Percentiles rank a stretch among this genome's conserved stretches.
Conservation (phyloP, 2,113 vertebrate genomes). For the Sebastes fasciatus region DNA sequence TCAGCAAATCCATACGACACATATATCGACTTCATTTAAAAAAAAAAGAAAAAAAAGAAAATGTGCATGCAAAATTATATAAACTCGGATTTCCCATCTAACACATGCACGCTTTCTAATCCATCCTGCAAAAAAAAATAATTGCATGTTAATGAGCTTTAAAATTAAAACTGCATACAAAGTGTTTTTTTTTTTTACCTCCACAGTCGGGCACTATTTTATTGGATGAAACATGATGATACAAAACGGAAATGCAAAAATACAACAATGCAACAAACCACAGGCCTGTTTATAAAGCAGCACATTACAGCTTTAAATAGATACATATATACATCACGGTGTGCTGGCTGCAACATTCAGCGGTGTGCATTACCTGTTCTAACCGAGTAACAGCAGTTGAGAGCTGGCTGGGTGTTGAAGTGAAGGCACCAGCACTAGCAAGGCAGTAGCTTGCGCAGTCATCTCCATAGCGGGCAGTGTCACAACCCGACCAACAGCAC, state of each 20-base stretch:
- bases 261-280: constrained; percentile 7
- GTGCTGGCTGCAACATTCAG: neutral
- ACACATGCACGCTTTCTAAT: neutral
- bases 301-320: neutral
- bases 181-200: neutral
- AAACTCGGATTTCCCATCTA: neutral
- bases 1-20: constrained; percentile 52
- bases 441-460: constrained; percentile 99
- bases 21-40: constrained; percentile 11
- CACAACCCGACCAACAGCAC: constrained; percentile 99
- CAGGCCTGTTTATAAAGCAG: neutral
- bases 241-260: constrained; percentile 35
- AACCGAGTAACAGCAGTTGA: neutral
- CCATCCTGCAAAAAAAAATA: constrained; percentile 2
- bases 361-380: constrained; percentile 55
- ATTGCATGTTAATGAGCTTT: neutral
- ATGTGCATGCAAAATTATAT: constrained; percentile 13
- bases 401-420: constrained; percentile 38
- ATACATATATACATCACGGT: neutral
- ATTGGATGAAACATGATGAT: constrained; percentile 51
- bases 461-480: constrained; percentile 99
- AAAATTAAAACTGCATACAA: constrained; percentile 50
- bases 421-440: constrained; percentile 94
- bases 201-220: constrained; percentile 54
- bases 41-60: neutral